Evolutionary conservation across 2,797 vertebrate genomes (phyloP).

Genomic region (Gambelia wislizenii): DNA sequence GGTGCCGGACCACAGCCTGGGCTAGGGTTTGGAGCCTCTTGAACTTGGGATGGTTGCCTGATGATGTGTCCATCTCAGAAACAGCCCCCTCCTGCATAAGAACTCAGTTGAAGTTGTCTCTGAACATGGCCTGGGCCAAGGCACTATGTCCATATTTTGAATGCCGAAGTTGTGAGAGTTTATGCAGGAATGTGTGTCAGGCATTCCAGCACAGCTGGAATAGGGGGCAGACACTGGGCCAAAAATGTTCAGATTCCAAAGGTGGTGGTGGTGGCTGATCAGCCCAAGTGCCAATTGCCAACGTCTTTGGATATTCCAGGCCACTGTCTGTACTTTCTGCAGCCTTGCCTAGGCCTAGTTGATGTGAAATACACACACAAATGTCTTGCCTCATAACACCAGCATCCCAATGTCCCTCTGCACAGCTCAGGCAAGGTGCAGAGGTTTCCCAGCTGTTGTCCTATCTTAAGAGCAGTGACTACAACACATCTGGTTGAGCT

Average conservation of each 20-base stretch:
- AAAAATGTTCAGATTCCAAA: background rate
- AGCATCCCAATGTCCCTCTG: background rate
- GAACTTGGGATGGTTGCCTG: too few relatives aligned
- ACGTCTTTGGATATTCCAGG: background rate
- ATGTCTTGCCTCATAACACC: background rate
- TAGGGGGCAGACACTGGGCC: background rate
- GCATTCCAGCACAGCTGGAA: background rate
- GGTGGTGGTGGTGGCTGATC: background rate
- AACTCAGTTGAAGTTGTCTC: background rate
- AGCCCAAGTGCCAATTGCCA: background rate
- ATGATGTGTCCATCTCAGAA: too few relatives aligned
- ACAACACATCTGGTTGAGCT: background rate
- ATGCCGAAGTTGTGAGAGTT: background rate
- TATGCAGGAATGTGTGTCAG: accelerated
- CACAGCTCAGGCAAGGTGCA: background rate
- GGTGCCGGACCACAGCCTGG: background rate
- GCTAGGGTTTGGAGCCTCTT: too few relatives aligned
- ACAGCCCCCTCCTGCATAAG: background rate
- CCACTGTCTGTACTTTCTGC: background rate
- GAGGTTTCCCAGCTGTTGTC: background rate
- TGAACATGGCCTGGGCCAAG: background rate
- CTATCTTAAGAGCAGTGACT: background rate
- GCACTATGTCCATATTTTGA: background rate
- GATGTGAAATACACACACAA: too few relatives aligned
- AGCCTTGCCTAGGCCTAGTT: background rate